Evolutionary conservation across 2,888 invertebrate genomes (phyloP).

Genomic region (Seira sanloemensis): DNA sequence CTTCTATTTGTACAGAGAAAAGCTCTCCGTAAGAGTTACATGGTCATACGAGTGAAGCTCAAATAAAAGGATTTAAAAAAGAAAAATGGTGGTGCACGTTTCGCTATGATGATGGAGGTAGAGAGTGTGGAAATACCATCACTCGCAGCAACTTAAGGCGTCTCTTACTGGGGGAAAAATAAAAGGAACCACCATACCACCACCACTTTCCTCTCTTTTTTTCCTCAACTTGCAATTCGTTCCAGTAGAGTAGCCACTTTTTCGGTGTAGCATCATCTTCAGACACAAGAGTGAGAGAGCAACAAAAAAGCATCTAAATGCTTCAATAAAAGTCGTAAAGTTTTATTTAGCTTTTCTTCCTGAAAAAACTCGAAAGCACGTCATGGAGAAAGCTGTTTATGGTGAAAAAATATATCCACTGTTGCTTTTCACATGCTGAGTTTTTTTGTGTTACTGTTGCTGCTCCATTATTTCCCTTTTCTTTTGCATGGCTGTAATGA

Average conservation of each 20-base stretch:
- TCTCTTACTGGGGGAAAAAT: no score
- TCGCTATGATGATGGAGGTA: background rate
- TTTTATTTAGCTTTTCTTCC: conserved; percentile 44
- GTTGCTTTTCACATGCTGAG: no score
- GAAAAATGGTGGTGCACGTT: conserved; percentile 5
- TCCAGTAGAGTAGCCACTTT: conserved; percentile 30
- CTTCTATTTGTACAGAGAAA: conserved; percentile 19
- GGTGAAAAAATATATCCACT: background rate
- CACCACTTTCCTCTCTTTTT: background rate
- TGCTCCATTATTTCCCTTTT: background rate
- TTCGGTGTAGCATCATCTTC: background rate
- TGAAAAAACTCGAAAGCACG: background rate
- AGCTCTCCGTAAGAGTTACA: conserved; percentile 14
- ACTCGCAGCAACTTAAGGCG: background rate
- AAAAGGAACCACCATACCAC: conserved; percentile 17
- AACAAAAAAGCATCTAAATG: conserved; percentile 27
- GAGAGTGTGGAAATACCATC: background rate
- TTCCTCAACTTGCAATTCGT: conserved; percentile 28
- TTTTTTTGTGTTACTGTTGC: conserved; percentile 3
- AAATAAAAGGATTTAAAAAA: conserved; percentile 38
- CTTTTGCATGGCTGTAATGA: background rate
- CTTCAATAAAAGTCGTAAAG: conserved; percentile 56
- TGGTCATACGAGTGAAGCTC: conserved; percentile 20
- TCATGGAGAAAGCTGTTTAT: conserved; percentile 5
- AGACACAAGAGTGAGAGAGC: no score